These are phyloP conservation scores for Cataglyphis altisquamis DNA, from an alignment of 2,888 invertebrate species.

Conservation along the genomic window DNA sequence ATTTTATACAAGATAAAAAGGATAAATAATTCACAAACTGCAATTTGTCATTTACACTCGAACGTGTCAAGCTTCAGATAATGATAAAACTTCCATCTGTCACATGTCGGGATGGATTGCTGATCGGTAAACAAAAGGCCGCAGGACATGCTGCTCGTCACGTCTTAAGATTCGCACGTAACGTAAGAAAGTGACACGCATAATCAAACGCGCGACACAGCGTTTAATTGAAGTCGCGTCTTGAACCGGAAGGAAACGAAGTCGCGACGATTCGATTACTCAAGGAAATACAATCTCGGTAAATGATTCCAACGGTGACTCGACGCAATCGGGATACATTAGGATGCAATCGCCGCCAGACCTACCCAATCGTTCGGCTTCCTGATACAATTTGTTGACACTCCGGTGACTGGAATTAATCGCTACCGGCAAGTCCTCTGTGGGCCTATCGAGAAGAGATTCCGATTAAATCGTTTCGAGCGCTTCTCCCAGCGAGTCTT, in stretches of 20 bases:
- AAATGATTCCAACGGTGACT: conserved; percentile 83
- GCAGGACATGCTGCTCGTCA: background rate
- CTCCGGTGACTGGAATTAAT: conserved; percentile 79
- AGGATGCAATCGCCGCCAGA: conserved; percentile 81
- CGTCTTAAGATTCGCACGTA: background rate
- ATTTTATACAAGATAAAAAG: background rate
- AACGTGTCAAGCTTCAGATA: background rate
- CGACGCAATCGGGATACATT: conserved; percentile 82
- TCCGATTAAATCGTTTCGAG: conserved; percentile 44
- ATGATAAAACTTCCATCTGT: background rate
- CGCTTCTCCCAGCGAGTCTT: conserved; percentile 8
- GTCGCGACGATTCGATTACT: conserved; percentile 51
- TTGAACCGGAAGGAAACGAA: conserved; percentile 2
- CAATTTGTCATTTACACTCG: background rate
- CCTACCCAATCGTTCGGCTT: conserved; percentile 83
- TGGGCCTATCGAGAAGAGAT: conserved; percentile 79
- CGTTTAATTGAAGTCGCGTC: conserved; percentile 3
- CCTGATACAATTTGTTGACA: conserved; percentile 81
- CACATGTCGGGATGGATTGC: background rate
- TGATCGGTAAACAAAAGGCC: background rate
- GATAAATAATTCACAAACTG: background rate
- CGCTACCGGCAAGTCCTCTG: conserved; percentile 80
- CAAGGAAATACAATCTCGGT: conserved; percentile 81
- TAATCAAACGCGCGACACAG: background rate
- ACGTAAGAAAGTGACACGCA: background rate